Conservation (phyloP, 2,888 invertebrate genomes). For the Morpho achilles region DNA sequence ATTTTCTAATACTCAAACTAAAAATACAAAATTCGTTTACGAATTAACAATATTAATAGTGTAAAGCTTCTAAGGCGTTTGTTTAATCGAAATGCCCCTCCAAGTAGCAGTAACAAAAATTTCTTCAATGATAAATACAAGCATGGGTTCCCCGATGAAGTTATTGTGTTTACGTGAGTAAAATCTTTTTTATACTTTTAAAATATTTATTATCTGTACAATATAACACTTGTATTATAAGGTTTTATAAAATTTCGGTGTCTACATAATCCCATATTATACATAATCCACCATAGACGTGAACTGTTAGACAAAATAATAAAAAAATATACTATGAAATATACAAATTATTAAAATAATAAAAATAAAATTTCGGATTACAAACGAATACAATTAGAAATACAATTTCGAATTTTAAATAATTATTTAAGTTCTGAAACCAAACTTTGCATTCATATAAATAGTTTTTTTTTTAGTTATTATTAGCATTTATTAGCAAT, state of each 20-base stretch:
- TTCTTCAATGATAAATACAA: slow-evolving; percentile 25
- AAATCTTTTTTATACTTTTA: slow-evolving; percentile 16
- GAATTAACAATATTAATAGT: slow-evolving; percentile 9
- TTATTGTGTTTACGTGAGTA: slow-evolving; percentile 67
- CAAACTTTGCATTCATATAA: too few species aligned
- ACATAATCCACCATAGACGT: neutral
- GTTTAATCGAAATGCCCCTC: slow-evolving; percentile 17
- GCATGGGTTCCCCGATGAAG: slow-evolving; percentile 40
- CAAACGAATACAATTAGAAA: too few species aligned
- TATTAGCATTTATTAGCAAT: too few species aligned
- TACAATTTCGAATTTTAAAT: too few species aligned
- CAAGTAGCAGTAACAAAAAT: slow-evolving; percentile 37
- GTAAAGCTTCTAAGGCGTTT: slow-evolving; percentile 3
- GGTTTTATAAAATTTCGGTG: neutral
- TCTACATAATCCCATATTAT: neutral
- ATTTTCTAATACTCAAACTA: slow-evolving; percentile 14
- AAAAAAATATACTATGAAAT: neutral
- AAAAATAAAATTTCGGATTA: too few species aligned
- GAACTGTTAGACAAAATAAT: neutral
- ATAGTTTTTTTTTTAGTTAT: too few species aligned
- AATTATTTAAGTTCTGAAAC: too few species aligned
- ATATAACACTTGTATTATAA: slow-evolving; percentile 7
- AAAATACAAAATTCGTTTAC: slow-evolving; percentile 10
- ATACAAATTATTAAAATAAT: neutral
- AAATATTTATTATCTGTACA: slow-evolving; percentile 6